A percentile compares a stretch with the other conserved stretches of the same genome.
Conservation (phyloP, 2,113 vertebrate species). For the Esox niger region DNA sequence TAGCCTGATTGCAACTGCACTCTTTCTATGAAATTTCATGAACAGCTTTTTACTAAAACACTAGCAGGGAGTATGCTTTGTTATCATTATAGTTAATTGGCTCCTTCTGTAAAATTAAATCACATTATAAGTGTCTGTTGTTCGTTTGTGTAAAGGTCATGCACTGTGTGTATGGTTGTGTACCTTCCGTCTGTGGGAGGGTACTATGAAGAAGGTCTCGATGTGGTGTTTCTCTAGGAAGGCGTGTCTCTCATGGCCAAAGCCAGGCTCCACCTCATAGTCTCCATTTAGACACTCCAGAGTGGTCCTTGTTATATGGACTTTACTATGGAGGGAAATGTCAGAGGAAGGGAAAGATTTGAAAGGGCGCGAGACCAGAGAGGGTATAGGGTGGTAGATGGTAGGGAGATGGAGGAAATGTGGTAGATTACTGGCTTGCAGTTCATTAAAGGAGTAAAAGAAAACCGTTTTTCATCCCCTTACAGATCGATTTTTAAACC, state of each 20-base stretch:
- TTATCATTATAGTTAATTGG: no score
- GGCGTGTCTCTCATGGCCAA: conserved; percentile 89
- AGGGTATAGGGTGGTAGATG: conserved; percentile 21
- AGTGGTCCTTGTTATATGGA: conserved; percentile 94
- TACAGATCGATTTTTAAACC: not conserved
- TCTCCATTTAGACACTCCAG: conserved; percentile 95
- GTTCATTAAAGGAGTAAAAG: not conserved
- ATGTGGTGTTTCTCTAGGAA: conserved; percentile 94
- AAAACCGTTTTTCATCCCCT: not conserved
- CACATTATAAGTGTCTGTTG: no score
- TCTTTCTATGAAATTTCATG: no score
- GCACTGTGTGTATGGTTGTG: not conserved
- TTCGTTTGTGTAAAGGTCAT: not conserved
- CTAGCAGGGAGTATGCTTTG: no score
- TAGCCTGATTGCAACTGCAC: no score
- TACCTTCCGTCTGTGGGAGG: conserved; percentile 95
- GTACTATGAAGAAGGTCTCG: conserved; percentile 97
- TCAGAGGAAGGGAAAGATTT: not conserved
- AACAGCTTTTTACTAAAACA: no score
- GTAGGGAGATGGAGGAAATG: conserved; percentile 5
- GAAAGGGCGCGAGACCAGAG: not conserved
- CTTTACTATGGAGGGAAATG: conserved; percentile 83
- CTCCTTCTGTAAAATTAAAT: no score
- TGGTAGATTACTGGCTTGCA: not conserved
- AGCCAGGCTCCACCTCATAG: conserved; percentile 95